Percentiles rank a stretch among this genome's conserved stretches.
Evolutionary conservation across 2,888 invertebrate species (phyloP).

Genomic region (Chaitophorus viminalis): DNA sequence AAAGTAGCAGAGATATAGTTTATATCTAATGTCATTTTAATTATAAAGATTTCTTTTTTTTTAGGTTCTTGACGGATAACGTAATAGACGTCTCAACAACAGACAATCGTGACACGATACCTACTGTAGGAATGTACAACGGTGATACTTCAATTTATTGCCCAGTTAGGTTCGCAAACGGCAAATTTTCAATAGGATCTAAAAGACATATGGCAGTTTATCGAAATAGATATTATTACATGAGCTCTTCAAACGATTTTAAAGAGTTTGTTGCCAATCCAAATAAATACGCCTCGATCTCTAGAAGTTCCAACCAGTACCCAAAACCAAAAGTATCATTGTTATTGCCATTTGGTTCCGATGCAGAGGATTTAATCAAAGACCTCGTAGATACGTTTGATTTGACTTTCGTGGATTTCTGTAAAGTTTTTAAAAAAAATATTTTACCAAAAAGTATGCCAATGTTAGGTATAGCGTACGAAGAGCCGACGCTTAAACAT

Average conservation of each 20-base stretch:
- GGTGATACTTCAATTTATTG: constrained; percentile 52
- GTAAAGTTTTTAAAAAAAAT: background rate
- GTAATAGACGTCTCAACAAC: background rate
- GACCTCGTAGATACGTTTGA: background rate
- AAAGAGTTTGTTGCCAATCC: constrained; percentile 17
- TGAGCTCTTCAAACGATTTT: background rate
- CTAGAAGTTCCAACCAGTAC: background rate
- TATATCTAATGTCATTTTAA: background rate
- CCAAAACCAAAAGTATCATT: constrained; percentile 32
- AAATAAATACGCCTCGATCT: background rate
- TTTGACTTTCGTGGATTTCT: background rate
- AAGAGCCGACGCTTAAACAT: background rate
- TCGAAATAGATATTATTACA: constrained; percentile 44
- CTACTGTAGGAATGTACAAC: background rate
- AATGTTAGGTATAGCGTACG: constrained; percentile 40
- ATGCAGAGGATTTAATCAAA: background rate
- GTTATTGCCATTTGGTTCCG: constrained; percentile 4
- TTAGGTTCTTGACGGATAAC: constrained; percentile 6
- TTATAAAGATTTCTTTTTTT: background rate
- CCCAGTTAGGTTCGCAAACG: constrained; percentile 8
- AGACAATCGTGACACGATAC: background rate
- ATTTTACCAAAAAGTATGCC: constrained; percentile 11
- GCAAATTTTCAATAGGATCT: constrained; percentile 12
- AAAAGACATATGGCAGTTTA: constrained; percentile 24
- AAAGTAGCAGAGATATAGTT: constrained; percentile 1